Evolutionary conservation across 2,888 invertebrate genomes (phyloP), one percentile per base, ranked within the genome.

Genomic region (Ommatoiulus sabulosus): DNA sequence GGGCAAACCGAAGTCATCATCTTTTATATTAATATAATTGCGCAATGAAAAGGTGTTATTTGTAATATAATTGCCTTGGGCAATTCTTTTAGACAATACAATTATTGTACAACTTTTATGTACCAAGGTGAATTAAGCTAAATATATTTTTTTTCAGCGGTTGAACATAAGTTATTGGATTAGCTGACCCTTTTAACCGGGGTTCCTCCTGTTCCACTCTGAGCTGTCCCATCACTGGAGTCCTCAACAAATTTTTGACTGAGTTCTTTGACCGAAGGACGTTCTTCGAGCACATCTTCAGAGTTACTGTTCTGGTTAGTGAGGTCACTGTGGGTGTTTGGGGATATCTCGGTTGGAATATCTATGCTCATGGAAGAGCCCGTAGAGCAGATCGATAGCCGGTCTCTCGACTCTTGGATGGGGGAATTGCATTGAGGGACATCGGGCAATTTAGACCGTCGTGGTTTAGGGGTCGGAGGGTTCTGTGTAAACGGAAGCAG

Each of bases 121-220:
- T 35, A 35, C 35, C 35, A 35, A 35, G 35, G 35, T 35, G 35
- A 35, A 35, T 35, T 35, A n/a, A n/a, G n/a, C n/a, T n/a, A n/a
- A n/a, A 35, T 35, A 35, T 35, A 35, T 35, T 35, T 35, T 35
- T n/a, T 35, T 35, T 35, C 35, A 35, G 35, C 2, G 35, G 35
- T 35, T 35, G 35, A 35, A 35, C 35, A 35, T 35, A n/a, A 86
- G 44, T 86, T 87, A 87, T 48, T 87, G 46, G 44, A 46, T 85
- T 85, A 87, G 87, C 87, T 48, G 20, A 87, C 87, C 87, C 87
- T 87, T 87, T 48, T 44, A 48, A 87, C 87, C 35, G 87, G 20
- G 44, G 87, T 48, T 48, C 20, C 86, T 44, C n/a, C 48, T 46
- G n/a, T 35, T 44, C 52, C 46, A 35, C 5, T 15, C 4, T 15